These are phyloP conservation scores for Marmota flaviventris DNA, from an alignment of 2,113 vertebrate genomes.

Conservation along the genomic window DNA sequence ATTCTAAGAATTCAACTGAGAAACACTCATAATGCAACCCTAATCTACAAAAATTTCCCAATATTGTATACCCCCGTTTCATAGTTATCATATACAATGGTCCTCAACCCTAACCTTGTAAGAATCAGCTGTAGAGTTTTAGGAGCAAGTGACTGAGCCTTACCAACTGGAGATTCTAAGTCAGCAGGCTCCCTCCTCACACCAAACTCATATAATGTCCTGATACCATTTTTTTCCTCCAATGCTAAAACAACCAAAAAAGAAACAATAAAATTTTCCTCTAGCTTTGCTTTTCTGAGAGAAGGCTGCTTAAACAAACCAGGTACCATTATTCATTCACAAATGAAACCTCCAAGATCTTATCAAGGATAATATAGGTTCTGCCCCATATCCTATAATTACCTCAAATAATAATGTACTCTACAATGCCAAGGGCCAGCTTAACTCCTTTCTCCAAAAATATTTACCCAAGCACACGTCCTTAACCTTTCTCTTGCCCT, in stretches of 20 bases:
- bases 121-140: neutral
- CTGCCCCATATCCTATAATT: conserved; percentile 50
- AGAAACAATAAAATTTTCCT: conserved; percentile 57
- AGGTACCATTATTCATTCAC: conserved; percentile 66
- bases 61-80: conserved; percentile 10
- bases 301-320: conserved; percentile 60
- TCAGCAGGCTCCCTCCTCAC: neutral
- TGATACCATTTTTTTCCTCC: conserved; percentile 12
- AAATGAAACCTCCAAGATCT: conserved; percentile 63
- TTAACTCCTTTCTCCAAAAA: conserved; percentile 49
- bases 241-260: conserved; percentile 26
- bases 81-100: neutral
- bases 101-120: neutral
- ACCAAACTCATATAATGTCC: conserved; percentile 49
- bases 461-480: conserved; percentile 26
- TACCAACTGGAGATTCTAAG: neutral
- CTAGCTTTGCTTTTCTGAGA: conserved; percentile 36
- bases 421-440: neutral
- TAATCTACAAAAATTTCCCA: neutral
- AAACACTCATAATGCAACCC: conserved; percentile 42
- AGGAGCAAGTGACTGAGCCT: neutral
- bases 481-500: conserved; percentile 31
- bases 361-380: conserved; percentile 48
- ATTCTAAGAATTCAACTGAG: conserved; percentile 52
- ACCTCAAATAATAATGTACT: conserved; percentile 54